Conservation (phyloP, 1,140 invertebrate genomes). For the Dolichoris vasculosae region DNA sequence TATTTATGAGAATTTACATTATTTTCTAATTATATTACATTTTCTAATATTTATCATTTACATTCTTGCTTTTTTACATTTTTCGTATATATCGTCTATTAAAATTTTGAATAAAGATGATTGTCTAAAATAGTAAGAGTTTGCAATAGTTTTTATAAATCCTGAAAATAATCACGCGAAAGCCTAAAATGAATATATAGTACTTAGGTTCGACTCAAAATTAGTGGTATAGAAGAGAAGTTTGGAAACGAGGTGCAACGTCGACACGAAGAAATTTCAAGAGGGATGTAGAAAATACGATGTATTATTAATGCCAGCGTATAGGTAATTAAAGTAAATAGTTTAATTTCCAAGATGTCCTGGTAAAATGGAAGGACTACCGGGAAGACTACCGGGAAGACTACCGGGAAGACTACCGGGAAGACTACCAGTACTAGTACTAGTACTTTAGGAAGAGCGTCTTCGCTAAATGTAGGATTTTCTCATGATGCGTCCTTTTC, state of each 20-base stretch:
- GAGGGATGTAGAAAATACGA: slow-evolving; percentile 55
- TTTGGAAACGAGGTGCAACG: neutral
- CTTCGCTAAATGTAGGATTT: slow-evolving; percentile 56
- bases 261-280: slow-evolving; percentile 20
- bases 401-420: neutral
- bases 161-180: neutral
- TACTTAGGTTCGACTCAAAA: slow-evolving; percentile 3
- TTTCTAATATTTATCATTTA: too few relatives aligned
- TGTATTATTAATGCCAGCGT: slow-evolving; percentile 65
- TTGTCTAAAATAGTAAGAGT: neutral
- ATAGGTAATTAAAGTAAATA: slow-evolving; percentile 67
- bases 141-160: neutral
- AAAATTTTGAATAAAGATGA: neutral
- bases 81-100: too few relatives aligned
- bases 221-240: neutral
- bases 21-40: too few relatives aligned
- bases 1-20: too few relatives aligned
- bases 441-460: too few relatives aligned
- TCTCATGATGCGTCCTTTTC: slow-evolving; percentile 51
- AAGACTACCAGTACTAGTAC: neutral
- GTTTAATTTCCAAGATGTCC: slow-evolving; percentile 62
- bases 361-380: slow-evolving; percentile 17
- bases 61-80: too few relatives aligned
- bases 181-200: slow-evolving; percentile 34
- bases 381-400: neutral